Base-by-base conservation (phyloP, 2,113 vertebrate species). In the Brienomyrus longianalis region DNA sequence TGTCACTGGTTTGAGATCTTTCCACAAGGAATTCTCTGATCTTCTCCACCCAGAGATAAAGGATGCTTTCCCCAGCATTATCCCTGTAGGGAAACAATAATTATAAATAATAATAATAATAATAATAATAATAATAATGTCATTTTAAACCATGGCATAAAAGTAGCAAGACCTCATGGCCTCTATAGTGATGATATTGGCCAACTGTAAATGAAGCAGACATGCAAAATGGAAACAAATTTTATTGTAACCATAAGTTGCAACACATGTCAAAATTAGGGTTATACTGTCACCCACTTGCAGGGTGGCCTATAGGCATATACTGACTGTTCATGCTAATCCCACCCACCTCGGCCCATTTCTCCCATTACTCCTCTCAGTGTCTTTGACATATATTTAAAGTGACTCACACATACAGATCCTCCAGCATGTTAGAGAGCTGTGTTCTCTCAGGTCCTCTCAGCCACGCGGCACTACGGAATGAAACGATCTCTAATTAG, bases 11-110 rank as follows among this genome's bases (percentile, higher is more conserved):
- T 85, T 96, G 96, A 66, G 97, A 95, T 93, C 96, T 98, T 91
- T 97, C 96, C 31, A 96, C 89, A 3, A 99, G 94, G 93, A 98
- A 96, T 91, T 99, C 98, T 92, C 98, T 84, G 77, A 99, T 96
- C 93, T 95, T 98, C 93, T 99, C 98, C 91, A 99, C 98, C 98
- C 98, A 99, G 11, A 98, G 95, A 92, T 98, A 99, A 88, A 99
- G 96, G 93, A 99, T 98, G 93, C 97, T 97, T 94, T 99, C 98
- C 91, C 98, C 98, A 15, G 94, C 91, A 50, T 98, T 97, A 92
- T 98, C 96, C 90, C 98, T 99, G 95, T 91, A 92, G 94, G 50
- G 90, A 93, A 88, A 90, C 0, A 51, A 90, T 3, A 70, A 77
- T 47, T 10, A 15, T 45, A 84, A 19, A n/a, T 50, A 48, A 84